Conservation (phyloP, 35 echinoderm and acorn worm genomes). For the Acanthaster planci region DNA sequence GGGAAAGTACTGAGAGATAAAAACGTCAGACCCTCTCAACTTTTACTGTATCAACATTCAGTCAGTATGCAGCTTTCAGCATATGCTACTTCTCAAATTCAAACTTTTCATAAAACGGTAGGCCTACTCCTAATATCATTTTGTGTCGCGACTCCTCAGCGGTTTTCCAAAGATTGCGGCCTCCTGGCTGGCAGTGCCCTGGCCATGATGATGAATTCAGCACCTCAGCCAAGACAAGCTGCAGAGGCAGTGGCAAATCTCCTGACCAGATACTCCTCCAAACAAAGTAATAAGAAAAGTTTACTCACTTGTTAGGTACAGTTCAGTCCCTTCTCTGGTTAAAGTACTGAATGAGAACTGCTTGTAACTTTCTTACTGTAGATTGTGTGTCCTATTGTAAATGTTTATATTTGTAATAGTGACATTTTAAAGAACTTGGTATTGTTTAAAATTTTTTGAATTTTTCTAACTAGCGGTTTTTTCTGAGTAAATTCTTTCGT, state of each 20-base stretch:
- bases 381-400: not conserved
- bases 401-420: not conserved
- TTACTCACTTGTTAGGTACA: not conserved
- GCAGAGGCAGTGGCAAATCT: conserved; percentile 18
- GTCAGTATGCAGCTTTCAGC: too few relatives aligned
- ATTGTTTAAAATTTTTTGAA: too few relatives aligned
- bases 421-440: too few relatives aligned
- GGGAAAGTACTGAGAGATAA: too few relatives aligned
- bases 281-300: conserved; percentile 21
- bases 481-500: too few relatives aligned
- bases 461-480: too few relatives aligned
- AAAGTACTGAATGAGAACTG: not conserved
- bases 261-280: conserved; percentile 7
- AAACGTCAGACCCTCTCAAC: too few relatives aligned
- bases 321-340: not conserved
- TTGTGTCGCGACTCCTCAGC: not conserved
- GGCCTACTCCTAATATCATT: too few relatives aligned
- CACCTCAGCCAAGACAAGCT: conserved; percentile 27
- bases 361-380: not conserved
- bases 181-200: conserved; percentile 48
- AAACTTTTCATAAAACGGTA: too few relatives aligned
- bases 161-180: conserved; percentile 61
- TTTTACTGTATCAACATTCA: too few relatives aligned
- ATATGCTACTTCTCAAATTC: too few relatives aligned
- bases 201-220: conserved; percentile 57